Base-by-base conservation (phyloP, 1,140 invertebrate genomes). In the Metopolophium dirhodum region DNA sequence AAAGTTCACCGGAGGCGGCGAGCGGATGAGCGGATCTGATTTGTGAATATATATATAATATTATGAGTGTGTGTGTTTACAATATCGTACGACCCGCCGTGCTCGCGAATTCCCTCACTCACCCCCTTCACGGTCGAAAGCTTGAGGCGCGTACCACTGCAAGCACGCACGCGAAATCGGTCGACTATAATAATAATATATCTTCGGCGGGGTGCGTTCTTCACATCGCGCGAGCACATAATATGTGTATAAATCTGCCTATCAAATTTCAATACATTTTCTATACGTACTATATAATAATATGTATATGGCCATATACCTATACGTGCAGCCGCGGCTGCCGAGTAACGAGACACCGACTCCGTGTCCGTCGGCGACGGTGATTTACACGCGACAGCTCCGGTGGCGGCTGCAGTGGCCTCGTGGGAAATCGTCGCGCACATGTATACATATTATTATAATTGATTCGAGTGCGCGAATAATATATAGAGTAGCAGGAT, bases 381-480 rank as follows among this genome's bases (percentile, higher is more conserved):
- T 89, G 51, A 61, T 90, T 90, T 90, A 90, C 89, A 68, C 23
- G 51, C 23, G 88, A 37, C 35, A 26, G 8, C 23, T 22, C 88
- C 35, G 20, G 86, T 87, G 30, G 86, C 41, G 3, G 51, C 51
- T 54, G 22, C 26, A 30, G n/a, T 9, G 20, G 91, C 47, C 90
- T 92, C 91, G n/a, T 37, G 91, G 91, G 91, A 92, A 92, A 92
- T 92, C 91, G 88, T 57, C 49, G 35, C 77, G 51, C 51, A 14
- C 6, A 14, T 22, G 30, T 68, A 20, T 68, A 68, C 30, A 68
- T 8, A n/a, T 77, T 77, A 77, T 54, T 54, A 91, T 92, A 92
- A 92, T 92, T 92, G 91, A 92, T 92, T 49, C 30, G 8, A 37
- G 6, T 30, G 23, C 23, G 35, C 54, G 6, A 9, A 6, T 61